Evolutionary conservation across 1,140 invertebrate genomes (phyloP).

Genomic region (Hermetia illucens): DNA sequence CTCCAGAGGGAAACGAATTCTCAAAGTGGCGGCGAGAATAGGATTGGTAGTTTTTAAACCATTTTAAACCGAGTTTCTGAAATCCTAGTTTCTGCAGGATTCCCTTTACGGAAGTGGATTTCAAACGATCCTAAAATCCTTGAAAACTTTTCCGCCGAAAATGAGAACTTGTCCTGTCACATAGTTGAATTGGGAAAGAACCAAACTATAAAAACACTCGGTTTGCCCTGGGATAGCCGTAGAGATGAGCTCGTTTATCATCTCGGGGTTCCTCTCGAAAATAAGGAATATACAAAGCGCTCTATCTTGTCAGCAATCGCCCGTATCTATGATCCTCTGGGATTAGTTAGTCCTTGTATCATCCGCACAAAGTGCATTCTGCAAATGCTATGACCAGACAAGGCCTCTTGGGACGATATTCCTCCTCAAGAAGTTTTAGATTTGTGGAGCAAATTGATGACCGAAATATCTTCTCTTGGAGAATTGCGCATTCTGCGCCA

Average conservation of each 20-base stretch:
- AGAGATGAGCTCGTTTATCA: slow-evolving; percentile 13
- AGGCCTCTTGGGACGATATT: slow-evolving; percentile 26
- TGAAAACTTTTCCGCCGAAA: neutral
- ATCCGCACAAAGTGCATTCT: slow-evolving; percentile 29
- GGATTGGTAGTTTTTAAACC: too few species aligned
- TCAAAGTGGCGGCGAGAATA: too few species aligned
- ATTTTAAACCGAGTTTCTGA: too few species aligned
- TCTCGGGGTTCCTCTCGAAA: too few species aligned
- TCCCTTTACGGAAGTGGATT: slow-evolving; percentile 5
- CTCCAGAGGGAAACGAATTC: too few species aligned
- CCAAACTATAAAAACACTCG: slow-evolving; percentile 8
- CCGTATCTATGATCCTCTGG: slow-evolving; percentile 23
- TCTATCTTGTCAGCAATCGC: slow-evolving; percentile 9
- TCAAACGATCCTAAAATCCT: slow-evolving; percentile 2
- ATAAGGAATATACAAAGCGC: slow-evolving; percentile 14
- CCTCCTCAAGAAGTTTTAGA: slow-evolving; percentile 12
- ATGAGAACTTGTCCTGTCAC: neutral
- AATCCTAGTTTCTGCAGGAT: neutral
- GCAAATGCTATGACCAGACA: slow-evolving; percentile 25
- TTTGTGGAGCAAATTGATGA: slow-evolving; percentile 8
- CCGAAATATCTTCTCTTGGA: neutral
- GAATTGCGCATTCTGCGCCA: neutral
- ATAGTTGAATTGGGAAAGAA: neutral
- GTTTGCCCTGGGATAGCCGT: slow-evolving; percentile 14
- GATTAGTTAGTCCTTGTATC: slow-evolving; percentile 24